phyloP scores from a whole-genome alignment of 2,113 vertebrate genomes.

The Actenoides lindsayi region DNA sequence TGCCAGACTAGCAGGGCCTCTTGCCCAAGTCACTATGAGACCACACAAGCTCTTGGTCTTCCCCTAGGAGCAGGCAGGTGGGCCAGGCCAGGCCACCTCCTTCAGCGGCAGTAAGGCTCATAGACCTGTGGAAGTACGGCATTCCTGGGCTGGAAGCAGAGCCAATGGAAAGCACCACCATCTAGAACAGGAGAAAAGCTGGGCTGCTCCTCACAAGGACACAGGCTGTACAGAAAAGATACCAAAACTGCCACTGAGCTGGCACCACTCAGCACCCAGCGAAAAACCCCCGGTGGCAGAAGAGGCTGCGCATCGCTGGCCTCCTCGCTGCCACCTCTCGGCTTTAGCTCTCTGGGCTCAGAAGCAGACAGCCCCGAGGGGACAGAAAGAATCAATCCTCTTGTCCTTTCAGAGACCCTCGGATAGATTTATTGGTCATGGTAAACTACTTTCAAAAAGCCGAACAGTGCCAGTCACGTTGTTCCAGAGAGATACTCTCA shows the following conservation, averaged over 20 bases:
- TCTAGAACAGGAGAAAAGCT: accelerated
- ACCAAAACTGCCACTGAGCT: background rate
- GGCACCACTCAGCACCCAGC: background rate
- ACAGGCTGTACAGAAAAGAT: background rate
- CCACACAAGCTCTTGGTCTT: background rate
- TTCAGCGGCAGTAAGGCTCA: background rate
- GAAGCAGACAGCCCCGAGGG: accelerated
- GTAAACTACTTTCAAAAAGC: background rate
- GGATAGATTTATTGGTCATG: background rate
- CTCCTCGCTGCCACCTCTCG: accelerated
- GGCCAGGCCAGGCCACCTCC: background rate
- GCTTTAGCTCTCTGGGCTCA: accelerated
- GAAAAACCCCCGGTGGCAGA: background rate
- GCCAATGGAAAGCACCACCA: accelerated
- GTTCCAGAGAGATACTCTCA: background rate
- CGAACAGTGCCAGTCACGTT: background rate
- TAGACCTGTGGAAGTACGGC: accelerated
- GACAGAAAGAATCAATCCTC: background rate
- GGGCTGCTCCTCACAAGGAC: background rate
- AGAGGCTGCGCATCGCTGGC: background rate
- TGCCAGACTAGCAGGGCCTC: background rate
- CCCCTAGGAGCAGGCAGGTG: accelerated
- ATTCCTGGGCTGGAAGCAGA: background rate
- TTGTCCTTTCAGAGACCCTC: background rate
- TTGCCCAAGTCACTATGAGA: accelerated